These are phyloP conservation scores for Dromococcyx pavoninus DNA, from an alignment of 2,797 vertebrate genomes.

Conservation along the genomic window DNA sequence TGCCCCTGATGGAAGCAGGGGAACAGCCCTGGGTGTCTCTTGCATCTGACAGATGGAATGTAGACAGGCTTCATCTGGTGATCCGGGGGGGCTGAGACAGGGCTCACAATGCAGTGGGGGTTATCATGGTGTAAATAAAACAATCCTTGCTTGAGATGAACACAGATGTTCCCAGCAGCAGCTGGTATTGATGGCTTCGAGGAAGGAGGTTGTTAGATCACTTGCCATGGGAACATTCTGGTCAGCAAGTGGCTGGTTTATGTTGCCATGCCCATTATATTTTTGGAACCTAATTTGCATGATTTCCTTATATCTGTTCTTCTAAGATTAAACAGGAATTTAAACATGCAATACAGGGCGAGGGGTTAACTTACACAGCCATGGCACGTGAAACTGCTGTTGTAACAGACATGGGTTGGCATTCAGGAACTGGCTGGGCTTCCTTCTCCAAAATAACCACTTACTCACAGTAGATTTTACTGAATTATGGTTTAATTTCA, in stretches of 20 bases:
- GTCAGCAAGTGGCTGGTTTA: background rate
- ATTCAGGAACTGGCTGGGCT: background rate
- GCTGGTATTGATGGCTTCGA: background rate
- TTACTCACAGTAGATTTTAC: background rate
- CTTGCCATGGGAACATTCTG: background rate
- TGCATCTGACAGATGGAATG: background rate
- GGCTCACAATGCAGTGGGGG: background rate
- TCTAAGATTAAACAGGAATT: background rate
- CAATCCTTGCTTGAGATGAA: background rate
- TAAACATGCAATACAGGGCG: background rate
- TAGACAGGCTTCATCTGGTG: background rate
- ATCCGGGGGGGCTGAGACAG: background rate
- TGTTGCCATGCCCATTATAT: background rate
- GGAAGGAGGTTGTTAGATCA: background rate
- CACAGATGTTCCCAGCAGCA: background rate
- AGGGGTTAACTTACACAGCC: background rate
- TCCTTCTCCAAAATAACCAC: background rate
- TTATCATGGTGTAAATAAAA: background rate
- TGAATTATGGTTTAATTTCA: slow-evolving; percentile 5
- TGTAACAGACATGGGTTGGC: background rate
- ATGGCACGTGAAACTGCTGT: background rate
- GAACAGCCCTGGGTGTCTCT: background rate
- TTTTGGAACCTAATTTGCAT: background rate
- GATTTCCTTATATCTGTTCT: background rate
- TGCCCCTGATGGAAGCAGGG: background rate